These are phyloP conservation scores for Mellilla xanthometata DNA, from an alignment of 2,888 invertebrate species.

Conservation along the genomic window DNA sequence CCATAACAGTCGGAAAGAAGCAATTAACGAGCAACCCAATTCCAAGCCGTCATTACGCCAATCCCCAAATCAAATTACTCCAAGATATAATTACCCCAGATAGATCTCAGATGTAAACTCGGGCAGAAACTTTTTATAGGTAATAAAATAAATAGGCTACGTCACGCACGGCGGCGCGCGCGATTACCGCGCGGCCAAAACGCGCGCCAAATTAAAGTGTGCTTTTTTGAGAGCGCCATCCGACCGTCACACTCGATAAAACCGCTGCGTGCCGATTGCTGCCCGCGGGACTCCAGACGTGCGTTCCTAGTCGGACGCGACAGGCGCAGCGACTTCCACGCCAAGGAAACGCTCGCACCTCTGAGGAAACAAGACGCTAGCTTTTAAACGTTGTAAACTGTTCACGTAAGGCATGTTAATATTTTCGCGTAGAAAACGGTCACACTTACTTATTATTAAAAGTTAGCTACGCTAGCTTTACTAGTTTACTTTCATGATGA, in stretches of 20 bases:
- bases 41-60: constrained; percentile 2
- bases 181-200: constrained; percentile 59
- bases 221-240: constrained; percentile 74
- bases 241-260: constrained; percentile 78
- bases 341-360: neutral
- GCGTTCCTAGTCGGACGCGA: too few relatives aligned
- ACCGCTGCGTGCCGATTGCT: constrained; percentile 73
- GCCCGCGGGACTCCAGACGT: constrained; percentile 10
- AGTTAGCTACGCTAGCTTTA: too few relatives aligned
- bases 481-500: too few relatives aligned
- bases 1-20: too few relatives aligned
- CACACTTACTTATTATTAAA: too few relatives aligned
- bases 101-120: constrained; percentile 30
- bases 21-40: neutral
- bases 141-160: constrained; percentile 75
- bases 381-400: too few relatives aligned
- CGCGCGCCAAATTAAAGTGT: constrained; percentile 73
- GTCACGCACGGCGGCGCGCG: constrained; percentile 67
- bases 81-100: constrained; percentile 23
- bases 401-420: too few relatives aligned
- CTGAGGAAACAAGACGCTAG: too few relatives aligned
- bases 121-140: constrained; percentile 65
- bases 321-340: neutral
- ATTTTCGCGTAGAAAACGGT: too few relatives aligned
- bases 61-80: constrained; percentile 27